Evolutionary conservation across 2,797 vertebrate genomes (phyloP), one percentile per base, ranked within the genome.

Genomic region (Phyllotis vaccarum): DNA sequence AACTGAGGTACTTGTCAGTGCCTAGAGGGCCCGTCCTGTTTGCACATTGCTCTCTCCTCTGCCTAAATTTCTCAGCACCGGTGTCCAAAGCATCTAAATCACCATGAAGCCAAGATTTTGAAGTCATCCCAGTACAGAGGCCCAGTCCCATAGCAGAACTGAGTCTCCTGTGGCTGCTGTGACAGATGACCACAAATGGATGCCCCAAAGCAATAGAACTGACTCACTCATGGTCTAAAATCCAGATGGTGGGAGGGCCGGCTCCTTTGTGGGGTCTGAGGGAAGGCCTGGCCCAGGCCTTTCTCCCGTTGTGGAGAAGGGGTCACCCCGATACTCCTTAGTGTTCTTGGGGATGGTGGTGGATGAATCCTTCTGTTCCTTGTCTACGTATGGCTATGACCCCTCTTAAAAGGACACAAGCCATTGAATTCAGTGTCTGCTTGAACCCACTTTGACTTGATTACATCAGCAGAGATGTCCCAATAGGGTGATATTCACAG

Each of bases 381-480:
- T 16, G 21, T 31, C 75, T 70, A n/a, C 46, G 46, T 24, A 1
- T 0, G 8, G 81, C 10, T 3, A 1, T 66, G 24, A 31, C 68
- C 14, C 31, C 2, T 66, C 13, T 29, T 68, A 34, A 49, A 19
- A 37, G 62, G 78, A 66, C 29, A 10, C 82, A 27, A 46, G 31
- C 43, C 43, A 29, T 52, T 66, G 74, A 58, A 37, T 43, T 76
- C 19, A 14, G 70, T 70, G 34, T 74, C 87, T 66, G 40, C 94
- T 56, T 24, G n/a, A n/a, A 49, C 54, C 58, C 85, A 60, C 90
- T 88, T 89, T n/a, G 5, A 6, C 76, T 82, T 21, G 10, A 58
- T 72, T 81, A 60, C 24, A 46, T 91, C 79, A 91, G 31, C 40
- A 40, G 74, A 93, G 90, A 87, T 68, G 90, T 86, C 89, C 89